Conservation (phyloP, 2,113 vertebrate species). For the Bostrychus sinensis region DNA sequence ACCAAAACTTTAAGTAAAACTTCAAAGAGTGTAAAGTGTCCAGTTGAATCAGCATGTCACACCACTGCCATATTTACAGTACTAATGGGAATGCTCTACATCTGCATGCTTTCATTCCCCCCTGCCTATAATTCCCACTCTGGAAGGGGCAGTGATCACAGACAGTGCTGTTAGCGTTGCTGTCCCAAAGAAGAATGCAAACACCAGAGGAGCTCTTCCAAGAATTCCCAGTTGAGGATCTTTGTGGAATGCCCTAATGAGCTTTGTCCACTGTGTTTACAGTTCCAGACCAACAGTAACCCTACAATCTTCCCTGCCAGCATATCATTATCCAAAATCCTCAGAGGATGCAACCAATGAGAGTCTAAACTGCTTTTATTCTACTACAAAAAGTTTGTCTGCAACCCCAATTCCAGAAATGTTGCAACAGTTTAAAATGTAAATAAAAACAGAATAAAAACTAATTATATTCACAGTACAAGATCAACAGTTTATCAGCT, state of each 20-base stretch:
- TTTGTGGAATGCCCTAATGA: conserved; percentile 79
- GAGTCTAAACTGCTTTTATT: conserved; percentile 42
- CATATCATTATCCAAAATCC: conserved; percentile 74
- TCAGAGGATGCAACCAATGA: conserved; percentile 46
- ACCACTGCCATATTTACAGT: conserved; percentile 28
- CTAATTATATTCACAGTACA: too few relatives aligned
- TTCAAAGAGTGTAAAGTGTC: neutral
- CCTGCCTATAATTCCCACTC: conserved; percentile 41
- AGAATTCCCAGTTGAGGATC: conserved; percentile 74
- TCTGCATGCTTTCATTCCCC: conserved; percentile 37
- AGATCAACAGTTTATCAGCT: too few relatives aligned
- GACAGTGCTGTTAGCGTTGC: conserved; percentile 49
- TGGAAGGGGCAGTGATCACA: conserved; percentile 60
- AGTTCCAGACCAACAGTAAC: conserved; percentile 71
- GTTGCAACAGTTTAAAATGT: neutral
- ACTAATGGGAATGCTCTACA: conserved; percentile 50
- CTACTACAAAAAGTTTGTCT: conserved; percentile 41
- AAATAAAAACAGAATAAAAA: conserved; percentile 14
- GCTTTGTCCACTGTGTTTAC: conserved; percentile 70
- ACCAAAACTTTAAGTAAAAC: neutral
- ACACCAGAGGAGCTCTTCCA: conserved; percentile 66
- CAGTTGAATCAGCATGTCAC: conserved; percentile 12
- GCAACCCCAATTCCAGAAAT: conserved; percentile 18
- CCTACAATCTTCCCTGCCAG: conserved; percentile 73
- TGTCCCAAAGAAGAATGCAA: conserved; percentile 72